Base-by-base conservation (phyloP, 2,113 vertebrate genomes). In the Condylura cristata region DNA sequence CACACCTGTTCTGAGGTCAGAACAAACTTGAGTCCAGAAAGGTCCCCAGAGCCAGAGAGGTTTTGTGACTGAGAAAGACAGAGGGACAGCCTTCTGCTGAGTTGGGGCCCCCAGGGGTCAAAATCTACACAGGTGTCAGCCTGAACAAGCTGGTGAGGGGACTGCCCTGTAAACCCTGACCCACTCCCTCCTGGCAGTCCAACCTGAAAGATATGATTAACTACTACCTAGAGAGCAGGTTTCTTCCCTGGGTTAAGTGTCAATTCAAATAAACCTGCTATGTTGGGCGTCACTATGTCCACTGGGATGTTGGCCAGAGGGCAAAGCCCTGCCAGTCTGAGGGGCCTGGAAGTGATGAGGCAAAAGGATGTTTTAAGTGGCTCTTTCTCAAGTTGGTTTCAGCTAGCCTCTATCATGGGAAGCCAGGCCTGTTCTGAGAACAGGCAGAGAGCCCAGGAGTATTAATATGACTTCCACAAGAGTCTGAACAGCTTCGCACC, bases 1-100 rank as follows among this genome's bases (percentile, higher is more conserved):
- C 68, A 72, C 95, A 95, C 94, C 86, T 97, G 96, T 92, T 79
- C 84, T 26, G 61, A 84, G 78, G 80, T 97, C 89, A 89, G 71
- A 58, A 92, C 0, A 3, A 84, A 82, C 76, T 74, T 8, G 18
- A 56, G 37, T 46, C 85, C 72, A 81, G 71, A 70, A 79, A 39
- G 30, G 63, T 70, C 72, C 74, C 74, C 56, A 1, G 18, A 44
- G 53, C 46, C 53, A 48, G 9, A 41, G 85, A 48, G 34, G 26
- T 53, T 63, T 70, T 86, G 79, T 65, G 46, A 60, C n/a, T 39
- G 53, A 56, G 53, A 56, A 56, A 56, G 53, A 72, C 22, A 6
- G 48, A 66, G 18, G 71, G 24, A 13, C 30, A 37, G 18, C 37
- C 22, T 79, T 32, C 46, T 41, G 63, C 79, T 53, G 72, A 63